A percentile compares a stretch with the other conserved stretches of the same genome.
phyloP scores from a whole-genome alignment of 2,888 invertebrate genomes.

The Andrena marginata region DNA sequence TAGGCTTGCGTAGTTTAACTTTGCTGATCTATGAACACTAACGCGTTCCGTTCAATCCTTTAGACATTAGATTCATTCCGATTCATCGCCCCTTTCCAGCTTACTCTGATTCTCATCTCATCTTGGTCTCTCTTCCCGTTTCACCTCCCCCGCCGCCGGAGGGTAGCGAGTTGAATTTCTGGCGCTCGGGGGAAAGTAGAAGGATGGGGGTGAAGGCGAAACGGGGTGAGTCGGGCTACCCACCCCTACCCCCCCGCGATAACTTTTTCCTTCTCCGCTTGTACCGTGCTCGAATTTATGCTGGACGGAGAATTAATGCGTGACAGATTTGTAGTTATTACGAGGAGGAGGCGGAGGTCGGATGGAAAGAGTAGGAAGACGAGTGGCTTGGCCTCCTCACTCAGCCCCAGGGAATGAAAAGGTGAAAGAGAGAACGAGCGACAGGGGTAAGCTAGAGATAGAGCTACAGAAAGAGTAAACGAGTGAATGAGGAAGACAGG shows the following conservation, averaged over 20 bases:
- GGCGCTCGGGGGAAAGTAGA: slow-evolving; percentile 37
- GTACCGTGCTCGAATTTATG: slow-evolving; percentile 83
- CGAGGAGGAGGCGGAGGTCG: slow-evolving; percentile 73
- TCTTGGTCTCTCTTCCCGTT: slow-evolving; percentile 6
- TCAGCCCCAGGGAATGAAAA: slow-evolving; percentile 74
- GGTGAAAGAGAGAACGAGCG: slow-evolving; percentile 60
- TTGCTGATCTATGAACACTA: no score
- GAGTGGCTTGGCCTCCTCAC: slow-evolving; percentile 76
- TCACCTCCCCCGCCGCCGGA: slow-evolving; percentile 42
- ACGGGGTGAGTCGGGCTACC: slow-evolving; percentile 54
- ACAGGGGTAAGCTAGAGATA: slow-evolving; percentile 5
- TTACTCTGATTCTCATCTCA: not conserved
- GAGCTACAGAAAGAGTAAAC: slow-evolving; percentile 1
- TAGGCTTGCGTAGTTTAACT: no score
- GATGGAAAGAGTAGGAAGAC: slow-evolving; percentile 77
- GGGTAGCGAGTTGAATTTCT: slow-evolving; percentile 56
- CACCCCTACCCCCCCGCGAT: slow-evolving; percentile 74
- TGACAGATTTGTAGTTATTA: slow-evolving; percentile 85
- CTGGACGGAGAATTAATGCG: slow-evolving; percentile 84
- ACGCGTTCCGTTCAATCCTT: not conserved
- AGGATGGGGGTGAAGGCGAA: slow-evolving; percentile 45
- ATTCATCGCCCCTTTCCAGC: not conserved
- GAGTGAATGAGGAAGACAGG: slow-evolving; percentile 7
- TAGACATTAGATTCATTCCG: not conserved
- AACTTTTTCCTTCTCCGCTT: slow-evolving; percentile 81